Conservation (phyloP, 2,888 invertebrate species). For the Hirtodrosophila duncani region DNA sequence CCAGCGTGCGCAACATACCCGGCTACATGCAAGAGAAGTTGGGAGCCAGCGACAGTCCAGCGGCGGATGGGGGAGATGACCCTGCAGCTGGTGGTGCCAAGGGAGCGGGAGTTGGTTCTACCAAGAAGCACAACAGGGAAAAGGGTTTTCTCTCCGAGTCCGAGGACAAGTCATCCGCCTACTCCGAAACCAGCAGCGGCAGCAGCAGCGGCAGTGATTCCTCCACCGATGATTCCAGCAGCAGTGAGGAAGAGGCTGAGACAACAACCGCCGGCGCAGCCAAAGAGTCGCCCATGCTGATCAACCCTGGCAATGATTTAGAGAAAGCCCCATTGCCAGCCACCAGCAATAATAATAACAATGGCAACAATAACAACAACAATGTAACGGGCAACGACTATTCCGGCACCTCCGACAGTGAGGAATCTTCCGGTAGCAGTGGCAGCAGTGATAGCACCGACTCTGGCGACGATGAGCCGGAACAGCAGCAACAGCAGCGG, state of each 20-base stretch:
- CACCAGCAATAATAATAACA: constrained; percentile 18
- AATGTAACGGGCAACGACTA: constrained; percentile 26
- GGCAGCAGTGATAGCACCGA: constrained; percentile 37
- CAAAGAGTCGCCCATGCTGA: too few species aligned
- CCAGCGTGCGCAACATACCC: constrained; percentile 86
- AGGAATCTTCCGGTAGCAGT: constrained; percentile 56
- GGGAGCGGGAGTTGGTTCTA: constrained; percentile 8
- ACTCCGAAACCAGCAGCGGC: constrained; percentile 68
- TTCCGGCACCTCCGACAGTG: constrained; percentile 72
- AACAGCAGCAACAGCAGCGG: constrained; percentile 14
- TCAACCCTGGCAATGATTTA: too few species aligned
- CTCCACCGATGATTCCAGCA: constrained; percentile 22
- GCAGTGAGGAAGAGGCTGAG: constrained; percentile 3
- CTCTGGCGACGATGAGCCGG: constrained; percentile 32
- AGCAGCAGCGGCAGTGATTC: constrained; percentile 47
- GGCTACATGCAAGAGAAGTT: constrained; percentile 69
- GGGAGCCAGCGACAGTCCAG: constrained; percentile 73
- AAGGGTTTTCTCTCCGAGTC: constrained; percentile 82
- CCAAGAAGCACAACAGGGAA: constrained; percentile 73
- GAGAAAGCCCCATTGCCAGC: too few species aligned
- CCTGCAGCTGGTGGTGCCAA: constrained; percentile 1
- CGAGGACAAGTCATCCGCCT: constrained; percentile 75
- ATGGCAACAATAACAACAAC: constrained; percentile 19
- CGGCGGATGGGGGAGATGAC: constrained; percentile 20
- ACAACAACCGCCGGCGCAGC: neutral